Percentiles rank a stretch among this genome's conserved stretches.
phyloP scores from a whole-genome alignment of 2,888 invertebrate genomes.

The Ectemnius cavifrons region DNA sequence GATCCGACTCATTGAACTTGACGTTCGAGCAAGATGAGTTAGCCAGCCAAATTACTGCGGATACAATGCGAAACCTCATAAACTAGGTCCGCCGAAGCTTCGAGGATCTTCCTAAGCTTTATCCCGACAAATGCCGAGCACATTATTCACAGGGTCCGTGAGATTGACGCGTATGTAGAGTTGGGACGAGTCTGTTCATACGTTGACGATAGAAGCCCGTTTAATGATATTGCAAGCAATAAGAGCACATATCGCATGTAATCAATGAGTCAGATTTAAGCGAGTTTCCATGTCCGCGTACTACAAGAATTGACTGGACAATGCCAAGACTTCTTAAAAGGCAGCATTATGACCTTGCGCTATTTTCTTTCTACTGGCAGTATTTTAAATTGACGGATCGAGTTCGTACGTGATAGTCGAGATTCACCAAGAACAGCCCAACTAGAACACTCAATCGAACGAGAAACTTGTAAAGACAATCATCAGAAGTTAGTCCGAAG shows the following conservation, averaged over 20 bases:
- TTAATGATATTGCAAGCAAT: constrained; percentile 14
- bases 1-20: no score
- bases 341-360: constrained; percentile 8
- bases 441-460: neutral
- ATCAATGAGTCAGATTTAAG: constrained; percentile 22
- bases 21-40: no score
- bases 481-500: constrained; percentile 56
- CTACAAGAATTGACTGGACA: neutral
- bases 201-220: neutral
- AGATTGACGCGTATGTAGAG: no score
- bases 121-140: constrained; percentile 12
- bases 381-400: constrained; percentile 30
- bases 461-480: constrained; percentile 56
- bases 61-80: no score
- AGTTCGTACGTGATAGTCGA: constrained; percentile 17
- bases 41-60: no score
- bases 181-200: no score
- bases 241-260: constrained; percentile 19
- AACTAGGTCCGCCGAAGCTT: constrained; percentile 14
- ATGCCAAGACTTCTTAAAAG: constrained; percentile 6
- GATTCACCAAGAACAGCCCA: constrained; percentile 12
- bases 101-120: constrained; percentile 38
- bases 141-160: neutral
- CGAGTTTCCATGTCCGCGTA: constrained; percentile 8
- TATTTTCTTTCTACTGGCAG: constrained; percentile 30